These are phyloP conservation scores for Caenorhabditis imperialis DNA, from an alignment of 2,888 invertebrate species.

Conservation along the genomic window DNA sequence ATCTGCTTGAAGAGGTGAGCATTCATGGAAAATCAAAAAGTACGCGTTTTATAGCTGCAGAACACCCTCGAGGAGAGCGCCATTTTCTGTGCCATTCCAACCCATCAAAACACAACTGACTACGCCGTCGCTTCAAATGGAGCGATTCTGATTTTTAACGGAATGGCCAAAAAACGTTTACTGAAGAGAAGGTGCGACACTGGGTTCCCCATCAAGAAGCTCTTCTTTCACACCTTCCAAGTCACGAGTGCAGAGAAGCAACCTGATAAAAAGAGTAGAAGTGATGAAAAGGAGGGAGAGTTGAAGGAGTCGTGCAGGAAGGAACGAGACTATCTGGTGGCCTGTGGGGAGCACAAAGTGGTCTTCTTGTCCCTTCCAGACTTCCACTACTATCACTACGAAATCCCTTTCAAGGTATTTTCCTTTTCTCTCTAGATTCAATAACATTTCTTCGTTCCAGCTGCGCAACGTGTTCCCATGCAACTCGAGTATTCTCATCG, in stretches of 20 bases:
- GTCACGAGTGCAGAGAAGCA: constrained; percentile 8
- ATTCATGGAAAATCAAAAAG: background rate
- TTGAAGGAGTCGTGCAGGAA: constrained; percentile 3
- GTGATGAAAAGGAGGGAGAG: background rate
- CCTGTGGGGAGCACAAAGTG: constrained; percentile 59
- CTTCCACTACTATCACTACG: constrained; percentile 57
- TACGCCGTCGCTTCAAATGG: constrained; percentile 14
- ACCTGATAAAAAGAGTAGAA: background rate
- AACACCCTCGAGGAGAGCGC: background rate
- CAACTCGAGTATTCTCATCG: constrained; percentile 27
- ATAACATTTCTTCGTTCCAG: constrained; percentile 15
- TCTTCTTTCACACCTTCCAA: constrained; percentile 20
- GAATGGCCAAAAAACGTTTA: background rate
- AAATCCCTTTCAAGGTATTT: constrained; percentile 62
- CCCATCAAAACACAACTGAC: constrained; percentile 1
- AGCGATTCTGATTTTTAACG: constrained; percentile 21
- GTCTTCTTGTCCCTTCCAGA: constrained; percentile 48
- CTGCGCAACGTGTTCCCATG: constrained; percentile 45
- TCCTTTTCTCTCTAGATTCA: background rate
- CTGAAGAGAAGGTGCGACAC: constrained; percentile 12
- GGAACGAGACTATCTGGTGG: constrained; percentile 53
- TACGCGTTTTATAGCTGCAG: background rate
- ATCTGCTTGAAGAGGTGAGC: background rate
- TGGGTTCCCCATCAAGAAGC: constrained; percentile 37
- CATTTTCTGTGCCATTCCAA: constrained; percentile 23